Evolutionary conservation across 2,113 vertebrate genomes (phyloP), one percentile per base, ranked within the genome.

Genomic region (Australoheros scitulus): DNA sequence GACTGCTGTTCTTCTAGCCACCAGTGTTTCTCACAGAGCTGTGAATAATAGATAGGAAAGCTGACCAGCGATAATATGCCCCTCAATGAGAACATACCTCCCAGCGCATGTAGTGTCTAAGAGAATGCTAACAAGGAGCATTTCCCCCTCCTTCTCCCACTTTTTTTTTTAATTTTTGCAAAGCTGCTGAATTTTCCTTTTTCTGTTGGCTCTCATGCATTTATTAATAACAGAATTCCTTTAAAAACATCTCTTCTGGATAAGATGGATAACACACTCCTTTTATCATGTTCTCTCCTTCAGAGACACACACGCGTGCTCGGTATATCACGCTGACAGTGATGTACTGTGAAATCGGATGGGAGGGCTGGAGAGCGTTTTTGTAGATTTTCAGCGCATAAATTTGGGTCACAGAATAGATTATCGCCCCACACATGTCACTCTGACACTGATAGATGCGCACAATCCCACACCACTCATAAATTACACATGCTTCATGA

Each of bases 351-450:
- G 94, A 92, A 94, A 92, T 94, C 60, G 82, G 85, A 92, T 91
- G 87, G 91, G 89, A 91, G 87, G 90, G 83, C 81, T 91, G 86
- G 65, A 84, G 87, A 81, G 82, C 34, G 47, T 81, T 89, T 93
- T 90, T 88, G 88, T 91, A 92, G 91, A 82, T 83, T 89, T 92
- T 92, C 88, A 80, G 92, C 90, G 90, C 88, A 86, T 91, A 95
- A 85, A 95, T 94, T 91, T 94, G 92, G 94, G 94, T 94, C 92
- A 94, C 82, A 61, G 92, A 93, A 95, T 92, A 94, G 92, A 93
- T 93, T 92, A 94, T 91, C 83, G 64, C 90, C 88, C 90, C 82
- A 32, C 89, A 85, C 90, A 88, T 90, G 92, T 90, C 91, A 91
- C 88, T 79, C 84, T 93, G 91, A 93, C 87, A 90, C 86, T 88